Evolutionary conservation across 2,888 invertebrate species (phyloP).

Genomic region (Deilephila porcellus): DNA sequence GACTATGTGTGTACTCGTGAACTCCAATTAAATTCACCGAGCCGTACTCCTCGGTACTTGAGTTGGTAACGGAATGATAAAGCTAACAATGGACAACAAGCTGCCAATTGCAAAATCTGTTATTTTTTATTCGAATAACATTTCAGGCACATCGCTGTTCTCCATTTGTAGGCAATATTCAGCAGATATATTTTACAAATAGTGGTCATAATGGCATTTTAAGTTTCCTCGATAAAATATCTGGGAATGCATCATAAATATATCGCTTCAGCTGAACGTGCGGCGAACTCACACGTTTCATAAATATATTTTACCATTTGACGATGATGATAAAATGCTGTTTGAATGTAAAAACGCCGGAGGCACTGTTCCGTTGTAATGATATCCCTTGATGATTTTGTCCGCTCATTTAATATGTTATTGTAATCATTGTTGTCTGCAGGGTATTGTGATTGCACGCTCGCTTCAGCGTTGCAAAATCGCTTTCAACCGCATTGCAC

Average conservation of each 20-base stretch:
- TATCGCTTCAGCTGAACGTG: too few relatives aligned
- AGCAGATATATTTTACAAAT: too few relatives aligned
- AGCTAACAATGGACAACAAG: not conserved
- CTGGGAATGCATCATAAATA: too few relatives aligned
- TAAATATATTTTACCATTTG: too few relatives aligned
- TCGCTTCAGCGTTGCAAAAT: conserved; percentile 26
- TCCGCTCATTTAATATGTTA: not conserved
- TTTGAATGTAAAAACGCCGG: too few relatives aligned
- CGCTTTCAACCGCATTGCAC: conserved; percentile 30
- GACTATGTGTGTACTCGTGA: not conserved
- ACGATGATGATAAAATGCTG: too few relatives aligned
- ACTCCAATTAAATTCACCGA: conserved; percentile 8
- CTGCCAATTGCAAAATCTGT: not conserved
- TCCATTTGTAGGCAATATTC: not conserved
- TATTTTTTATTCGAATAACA: not conserved
- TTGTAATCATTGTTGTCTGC: not conserved
- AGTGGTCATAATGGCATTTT: too few relatives aligned
- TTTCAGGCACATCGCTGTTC: not conserved
- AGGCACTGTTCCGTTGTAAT: too few relatives aligned
- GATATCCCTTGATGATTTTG: not conserved
- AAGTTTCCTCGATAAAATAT: too few relatives aligned
- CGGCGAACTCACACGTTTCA: too few relatives aligned
- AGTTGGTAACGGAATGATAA: not conserved
- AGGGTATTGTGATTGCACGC: not conserved
- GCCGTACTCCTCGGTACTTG: not conserved